A percentile compares a stretch with the other conserved stretches of the same genome.
Evolutionary conservation across 2,888 invertebrate genomes (phyloP).

Genomic region (Tortrix viridana): DNA sequence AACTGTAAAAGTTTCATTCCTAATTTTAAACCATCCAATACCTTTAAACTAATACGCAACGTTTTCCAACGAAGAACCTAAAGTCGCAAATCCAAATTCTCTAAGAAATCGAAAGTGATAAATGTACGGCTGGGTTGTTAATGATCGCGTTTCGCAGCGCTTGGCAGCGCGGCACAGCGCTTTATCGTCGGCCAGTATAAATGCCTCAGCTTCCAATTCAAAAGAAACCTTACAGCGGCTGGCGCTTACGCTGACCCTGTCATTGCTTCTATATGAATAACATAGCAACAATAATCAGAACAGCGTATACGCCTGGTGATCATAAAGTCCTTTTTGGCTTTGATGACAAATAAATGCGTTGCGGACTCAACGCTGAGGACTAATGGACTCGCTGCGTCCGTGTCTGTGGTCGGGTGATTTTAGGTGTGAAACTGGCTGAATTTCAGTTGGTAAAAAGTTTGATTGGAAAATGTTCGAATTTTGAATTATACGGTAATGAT

Average conservation of each 20-base stretch:
- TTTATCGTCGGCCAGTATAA: conserved; percentile 44
- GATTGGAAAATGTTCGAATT: too few relatives aligned
- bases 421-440: conserved; percentile 1
- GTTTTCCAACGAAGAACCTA: not conserved
- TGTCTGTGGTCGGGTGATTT: conserved; percentile 3
- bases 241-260: too few relatives aligned
- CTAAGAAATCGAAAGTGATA: conserved; percentile 51
- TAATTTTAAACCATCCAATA: too few relatives aligned
- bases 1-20: too few relatives aligned
- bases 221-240: too few relatives aligned
- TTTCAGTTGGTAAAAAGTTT: too few relatives aligned
- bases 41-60: not conserved
- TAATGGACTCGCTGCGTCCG: conserved; percentile 25
- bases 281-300: too few relatives aligned
- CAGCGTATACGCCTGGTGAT: too few relatives aligned
- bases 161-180: conserved; percentile 36
- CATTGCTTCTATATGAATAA: too few relatives aligned
- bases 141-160: conserved; percentile 50
- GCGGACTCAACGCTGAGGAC: conserved; percentile 35
- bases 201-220: conserved; percentile 34
- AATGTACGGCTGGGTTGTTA: conserved; percentile 41
- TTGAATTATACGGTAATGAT: too few relatives aligned
- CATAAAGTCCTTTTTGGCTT: too few relatives aligned
- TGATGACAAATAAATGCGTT: conserved; percentile 15
- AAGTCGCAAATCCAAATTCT: conserved; percentile 12